Conservation (phyloP, 2,888 invertebrate species). For the Troglohyphantes excavatus region DNA sequence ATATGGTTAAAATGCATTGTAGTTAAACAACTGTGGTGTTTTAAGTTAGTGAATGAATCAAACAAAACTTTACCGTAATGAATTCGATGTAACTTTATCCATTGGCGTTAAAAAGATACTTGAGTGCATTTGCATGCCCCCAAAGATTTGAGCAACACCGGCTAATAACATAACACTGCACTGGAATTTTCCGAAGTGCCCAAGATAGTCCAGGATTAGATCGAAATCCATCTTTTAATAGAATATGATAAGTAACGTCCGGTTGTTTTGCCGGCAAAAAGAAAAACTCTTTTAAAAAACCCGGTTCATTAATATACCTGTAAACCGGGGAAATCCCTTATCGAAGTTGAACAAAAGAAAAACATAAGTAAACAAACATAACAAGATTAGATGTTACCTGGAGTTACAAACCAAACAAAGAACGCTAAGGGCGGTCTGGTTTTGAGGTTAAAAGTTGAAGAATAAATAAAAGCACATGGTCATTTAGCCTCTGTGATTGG, state of each 20-base stretch:
- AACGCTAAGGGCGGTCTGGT: too few species aligned
- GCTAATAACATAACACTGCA: slow-evolving; percentile 62
- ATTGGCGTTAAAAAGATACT: slow-evolving; percentile 68
- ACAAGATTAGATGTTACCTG: neutral
- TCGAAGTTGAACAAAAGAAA: neutral
- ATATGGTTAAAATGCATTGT: too few species aligned
- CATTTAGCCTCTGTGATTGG: too few species aligned
- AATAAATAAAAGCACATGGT: too few species aligned
- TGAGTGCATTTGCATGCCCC: slow-evolving; percentile 71
- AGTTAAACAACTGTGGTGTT: too few species aligned
- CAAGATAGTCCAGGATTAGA: slow-evolving; percentile 85
- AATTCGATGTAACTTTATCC: slow-evolving; percentile 30
- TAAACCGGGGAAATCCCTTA: slow-evolving; percentile 29
- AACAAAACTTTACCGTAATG: slow-evolving; percentile 31
- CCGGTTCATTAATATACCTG: neutral
- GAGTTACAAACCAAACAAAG: too few species aligned
- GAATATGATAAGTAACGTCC: neutral
- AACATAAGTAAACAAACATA: neutral
- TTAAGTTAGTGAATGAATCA: too few species aligned
- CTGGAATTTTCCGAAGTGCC: slow-evolving; percentile 86
- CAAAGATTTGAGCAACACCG: slow-evolving; percentile 60
- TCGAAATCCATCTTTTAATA: slow-evolving; percentile 85
- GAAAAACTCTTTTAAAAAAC: slow-evolving; percentile 10
- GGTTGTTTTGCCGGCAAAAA: neutral
- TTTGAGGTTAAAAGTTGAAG: too few species aligned